Evolutionary conservation across 2,113 vertebrate genomes (phyloP), one percentile per base, ranked within the genome.

Genomic region (Strigops habroptila): DNA sequence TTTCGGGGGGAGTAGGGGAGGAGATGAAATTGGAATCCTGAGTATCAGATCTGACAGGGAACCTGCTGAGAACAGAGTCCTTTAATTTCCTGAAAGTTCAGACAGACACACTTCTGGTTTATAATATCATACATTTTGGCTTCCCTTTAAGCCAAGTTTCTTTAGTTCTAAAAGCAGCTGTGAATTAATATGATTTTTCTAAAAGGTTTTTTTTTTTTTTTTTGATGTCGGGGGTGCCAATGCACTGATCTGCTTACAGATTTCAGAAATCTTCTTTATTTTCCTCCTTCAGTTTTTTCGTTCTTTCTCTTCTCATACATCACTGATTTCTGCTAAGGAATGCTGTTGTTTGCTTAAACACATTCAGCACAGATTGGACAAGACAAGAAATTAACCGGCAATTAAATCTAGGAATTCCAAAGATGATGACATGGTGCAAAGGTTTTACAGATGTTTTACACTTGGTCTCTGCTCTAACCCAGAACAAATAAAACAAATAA

Each of bases 81-180:
- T 76, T 96, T 67, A 37, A 64, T 91, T 91, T 89, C 80, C 51
- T 88, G 51, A 81, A 95, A 91, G 67, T 57, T 94, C 33, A 46
- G n/a, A 71, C 71, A 84, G 78, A 79, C 27, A 65, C 8, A 27
- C 7, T 71, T 91, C 33, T 85, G 12, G 6, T 65, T 84, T 85
- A n/a, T 44, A 73, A 39, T 18, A 52, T 19, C 11, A 59, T 37
- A 44, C 6, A 39, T 86, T 88, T 62, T 77, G 28, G 18, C 6
- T 75, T 63, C 28, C 22, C 19, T 74, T 79, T 31, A 69, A 94
- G 52, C 4, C 10, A 44, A 31, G 35, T 93, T 90, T 91, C 28
- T 94, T 90, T 30, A 75, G 39, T 46, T 90, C 59, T 64, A 83
- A 77, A 79, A 88, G 21, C 7, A 79, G 35, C 2, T 46, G 6